Base-by-base conservation (phyloP, 1,140 invertebrate genomes). In the Spodoptera frugiperda region DNA sequence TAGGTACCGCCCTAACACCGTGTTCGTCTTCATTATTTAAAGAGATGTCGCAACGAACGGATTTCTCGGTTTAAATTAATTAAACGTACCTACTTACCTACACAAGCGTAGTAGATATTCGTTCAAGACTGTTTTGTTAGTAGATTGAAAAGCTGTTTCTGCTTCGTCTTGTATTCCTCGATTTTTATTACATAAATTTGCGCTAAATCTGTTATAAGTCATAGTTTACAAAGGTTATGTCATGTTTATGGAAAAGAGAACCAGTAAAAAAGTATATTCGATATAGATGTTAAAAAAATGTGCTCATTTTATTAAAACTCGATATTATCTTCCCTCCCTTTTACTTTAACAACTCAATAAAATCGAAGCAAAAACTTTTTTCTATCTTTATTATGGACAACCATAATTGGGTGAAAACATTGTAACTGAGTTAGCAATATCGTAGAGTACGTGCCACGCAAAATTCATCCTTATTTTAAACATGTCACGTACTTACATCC, bases 341-440 rank as follows among this genome's bases (percentile, higher is more conserved):
- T 59, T 48, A n/a, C 30, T 10, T 11, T 25, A 30, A 59, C 5
- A 61, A 61, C 54, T 12, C 54, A 61, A 48, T 17, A 55, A 19
- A 59, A 46, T 59, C 39, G 48, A 65, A 63, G 39, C 68, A 17
- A 72, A 55, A 75, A 67, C 33, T 71, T 53, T 71, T 51, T 48
- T 55, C 44, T 46, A 55, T 48, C 25, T 53, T 77, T 71, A 68
- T 65, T 79, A 54, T 19, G 55, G 53, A 79, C 75, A 78, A 49
- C 77, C 65, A 73, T 80, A 80, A 85, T 85, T 85, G 80, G 78
- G 78, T 79, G 72, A 76, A 85, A 83, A 81, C 74, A 82, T 67
- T 78, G 73, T 82, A 84, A 84, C 71, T 78, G 55, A 80, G 80
- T 84, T 83, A 79, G 76, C 76, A 81, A 78, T 81, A 73, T 77